Conservation (phyloP, 2,888 invertebrate genomes). For the Cepaea hortensis region DNA sequence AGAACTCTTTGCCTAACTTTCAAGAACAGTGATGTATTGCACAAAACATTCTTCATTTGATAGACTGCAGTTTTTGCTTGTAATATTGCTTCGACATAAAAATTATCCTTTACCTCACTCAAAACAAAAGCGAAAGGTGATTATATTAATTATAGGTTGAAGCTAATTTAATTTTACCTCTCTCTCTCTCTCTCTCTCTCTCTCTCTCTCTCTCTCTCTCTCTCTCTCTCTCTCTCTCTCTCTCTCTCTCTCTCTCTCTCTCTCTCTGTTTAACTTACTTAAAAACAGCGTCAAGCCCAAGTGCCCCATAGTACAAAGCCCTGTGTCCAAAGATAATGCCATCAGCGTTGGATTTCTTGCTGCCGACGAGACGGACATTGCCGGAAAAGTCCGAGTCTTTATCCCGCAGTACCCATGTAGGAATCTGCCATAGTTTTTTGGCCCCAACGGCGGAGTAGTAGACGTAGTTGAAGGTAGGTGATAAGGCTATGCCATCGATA, state of each 20-base stretch:
- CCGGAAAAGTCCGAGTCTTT: conserved; percentile 8
- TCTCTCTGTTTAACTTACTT: conserved; percentile 7
- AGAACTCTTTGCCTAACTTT: too few relatives aligned
- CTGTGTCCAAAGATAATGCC: conserved; percentile 31
- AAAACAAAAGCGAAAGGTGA: too few relatives aligned
- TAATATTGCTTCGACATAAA: too few relatives aligned
- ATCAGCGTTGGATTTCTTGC: conserved; percentile 30
- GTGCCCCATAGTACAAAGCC: conserved; percentile 14
- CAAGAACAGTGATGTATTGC: too few relatives aligned
- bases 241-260: background rate
- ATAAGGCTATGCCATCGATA: conserved; percentile 67
- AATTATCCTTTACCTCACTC: too few relatives aligned
- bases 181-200: too few relatives aligned
- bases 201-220: too few relatives aligned
- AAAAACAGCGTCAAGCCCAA: conserved; percentile 15
- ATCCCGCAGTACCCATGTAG: conserved; percentile 25
- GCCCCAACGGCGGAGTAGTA: conserved; percentile 64
- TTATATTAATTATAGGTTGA: too few relatives aligned
- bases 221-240: too few relatives aligned
- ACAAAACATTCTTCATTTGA: too few relatives aligned
- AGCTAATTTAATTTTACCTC: too few relatives aligned
- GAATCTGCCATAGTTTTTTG: conserved; percentile 53
- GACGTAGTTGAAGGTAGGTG: conserved; percentile 61
- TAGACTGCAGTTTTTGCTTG: too few relatives aligned
- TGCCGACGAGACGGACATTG: conserved; percentile 31